Evolutionary conservation across 2,797 vertebrate genomes (phyloP).

Genomic region (Antennarius maculatus): DNA sequence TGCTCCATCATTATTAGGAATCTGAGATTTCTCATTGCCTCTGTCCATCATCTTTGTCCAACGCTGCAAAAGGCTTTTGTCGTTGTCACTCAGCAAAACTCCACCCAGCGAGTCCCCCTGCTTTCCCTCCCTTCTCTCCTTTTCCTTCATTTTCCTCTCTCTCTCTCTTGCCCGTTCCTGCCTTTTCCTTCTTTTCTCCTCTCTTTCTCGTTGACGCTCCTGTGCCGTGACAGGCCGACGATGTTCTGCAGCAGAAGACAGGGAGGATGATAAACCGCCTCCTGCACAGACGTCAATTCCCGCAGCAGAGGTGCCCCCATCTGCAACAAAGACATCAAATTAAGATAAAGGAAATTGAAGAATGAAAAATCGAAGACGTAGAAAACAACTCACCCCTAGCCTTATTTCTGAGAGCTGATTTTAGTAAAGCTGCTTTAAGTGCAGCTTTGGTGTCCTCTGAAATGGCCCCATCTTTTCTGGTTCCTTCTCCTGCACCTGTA

Average conservation of each 20-base stretch:
- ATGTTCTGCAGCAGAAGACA: conserved; percentile 78
- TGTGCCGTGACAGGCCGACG: conserved; percentile 91
- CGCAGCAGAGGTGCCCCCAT: conserved; percentile 67
- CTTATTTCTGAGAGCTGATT: conserved; percentile 89
- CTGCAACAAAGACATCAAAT: conserved; percentile 58
- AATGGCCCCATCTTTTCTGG: conserved; percentile 90
- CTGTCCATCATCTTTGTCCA: conserved; percentile 91
- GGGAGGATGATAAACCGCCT: conserved; percentile 55
- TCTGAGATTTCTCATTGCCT: conserved; percentile 72
- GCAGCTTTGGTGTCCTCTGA: conserved; percentile 94
- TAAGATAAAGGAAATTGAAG: conserved; percentile 5
- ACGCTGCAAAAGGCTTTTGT: conserved; percentile 91
- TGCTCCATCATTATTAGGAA: conserved; percentile 41
- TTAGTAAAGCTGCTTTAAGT: conserved; percentile 90
- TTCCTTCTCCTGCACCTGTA: conserved; percentile 68
- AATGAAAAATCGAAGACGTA: neutral
- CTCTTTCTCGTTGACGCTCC: conserved; percentile 91
- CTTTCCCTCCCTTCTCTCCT: conserved; percentile 85
- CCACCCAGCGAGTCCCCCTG: conserved; percentile 85
- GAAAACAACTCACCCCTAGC: conserved; percentile 81
- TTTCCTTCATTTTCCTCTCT: conserved; percentile 89
- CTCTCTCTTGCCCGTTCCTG: conserved; percentile 89
- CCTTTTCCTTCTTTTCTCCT: conserved; percentile 89
- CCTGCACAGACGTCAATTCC: conserved; percentile 61
- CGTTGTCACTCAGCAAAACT: conserved; percentile 89